Evolutionary conservation across 2,888 invertebrate species (phyloP), one percentile per base, ranked within the genome.

Genomic region (Pelosia muscerda): DNA sequence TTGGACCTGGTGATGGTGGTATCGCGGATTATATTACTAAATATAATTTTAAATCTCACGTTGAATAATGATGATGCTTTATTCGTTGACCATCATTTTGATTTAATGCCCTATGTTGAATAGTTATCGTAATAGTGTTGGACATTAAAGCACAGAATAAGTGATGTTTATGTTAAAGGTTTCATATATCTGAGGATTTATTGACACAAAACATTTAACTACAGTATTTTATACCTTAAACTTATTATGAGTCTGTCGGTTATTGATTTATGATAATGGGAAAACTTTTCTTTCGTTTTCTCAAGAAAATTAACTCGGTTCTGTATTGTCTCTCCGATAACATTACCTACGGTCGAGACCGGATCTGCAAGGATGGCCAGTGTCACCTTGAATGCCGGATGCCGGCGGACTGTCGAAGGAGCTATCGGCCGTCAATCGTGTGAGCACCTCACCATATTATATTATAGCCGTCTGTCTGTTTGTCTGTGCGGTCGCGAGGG

Each of bases 351-450:
- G 71, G 77, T 77, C 72, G 74, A 79, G 88, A 89, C 89, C 90
- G 91, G 90, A 90, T 91, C 90, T 89, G 92, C 90, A 91, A 92
- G 91, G 93, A 94, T 93, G 89, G 88, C 80, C 81, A 78, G 90
- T 90, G 92, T 94, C 94, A 94, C 94, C 94, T 94, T 94, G 94
- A 90, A 87, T 90, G 91, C 93, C 94, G 94, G 94, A 94, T 92
- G 92, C 90, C 91, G 89, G 80, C 86, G 77, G 87, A 89, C 91
- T 90, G 92, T 83, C 86, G 83, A 85, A 89, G 90, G 84, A 92
- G 88, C 90, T 94, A 94, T 94, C 93, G 93, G 84, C 89, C 92
- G 93, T 92, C 94, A 90, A 94, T 95, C 94, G 93, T 89, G 86
- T 87, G 87, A 90, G 88, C 88, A 89, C 89, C 91, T 90, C 85